Evolutionary conservation across 2,797 vertebrate genomes (phyloP), one percentile per base, ranked within the genome.

Genomic region (Vultur gryphus): DNA sequence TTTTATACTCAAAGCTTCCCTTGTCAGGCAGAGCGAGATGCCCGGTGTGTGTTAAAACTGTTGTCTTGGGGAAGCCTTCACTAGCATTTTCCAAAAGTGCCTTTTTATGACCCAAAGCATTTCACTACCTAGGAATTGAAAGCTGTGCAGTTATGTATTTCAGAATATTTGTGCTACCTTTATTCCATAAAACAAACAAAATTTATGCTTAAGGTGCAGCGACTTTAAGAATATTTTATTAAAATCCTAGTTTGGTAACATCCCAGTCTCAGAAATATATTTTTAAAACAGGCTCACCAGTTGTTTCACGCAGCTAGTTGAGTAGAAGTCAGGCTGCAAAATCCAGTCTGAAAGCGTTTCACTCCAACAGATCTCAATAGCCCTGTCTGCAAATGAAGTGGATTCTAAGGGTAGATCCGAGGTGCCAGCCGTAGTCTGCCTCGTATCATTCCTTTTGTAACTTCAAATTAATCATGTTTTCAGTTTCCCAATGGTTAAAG

Each of bases 131-230:
- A 16, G 46, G 41, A 83, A 43, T 1, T 25, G 43, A 82, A 65
- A 48, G 6, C 54, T 35, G 23, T 10, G 6, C 37, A 43, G 18
- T 69, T 61, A 14, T 0, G 0, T 54, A 13, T 76, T 86, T 77
- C 48, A 29, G 43, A 78, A 44, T 55, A 11, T n/a, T 41, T 62
- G 33, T 81, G 20, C 31, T 71, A 10, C 31, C 26, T 71, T 52
- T 46, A 33, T 61, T 88, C 61, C 13, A 4, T 46, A 71, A 90
- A 84, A 0, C 65, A 83, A 82, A 21, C 5, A 46, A 44, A 52
- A 67, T 25, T 12, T 57, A 48, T 66, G 25, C 44, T 20, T 52
- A 0, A 35, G 35, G 26, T 1, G 3, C 39, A 35, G 25, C 3
- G 23, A 52, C 41, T 80, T 77, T 25, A 64, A 75, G 44, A 52